These are phyloP conservation scores for Danio jaintianensis DNA, from an alignment of 2,797 vertebrate species.

Conservation along the genomic window DNA sequence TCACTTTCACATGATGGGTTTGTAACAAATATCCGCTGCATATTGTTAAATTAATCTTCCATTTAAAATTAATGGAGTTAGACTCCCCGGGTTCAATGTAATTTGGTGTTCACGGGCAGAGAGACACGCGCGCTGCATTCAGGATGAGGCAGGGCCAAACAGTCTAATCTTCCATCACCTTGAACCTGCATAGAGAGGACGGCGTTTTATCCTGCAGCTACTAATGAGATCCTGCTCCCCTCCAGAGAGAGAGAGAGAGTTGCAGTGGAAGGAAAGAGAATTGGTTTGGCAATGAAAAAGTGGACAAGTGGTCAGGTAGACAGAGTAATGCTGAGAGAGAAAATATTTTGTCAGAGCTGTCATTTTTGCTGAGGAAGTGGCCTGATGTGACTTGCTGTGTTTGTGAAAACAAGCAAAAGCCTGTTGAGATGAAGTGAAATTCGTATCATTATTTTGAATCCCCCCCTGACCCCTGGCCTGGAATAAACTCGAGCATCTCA, in stretches of 20 bases:
- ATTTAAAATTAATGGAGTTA: constrained; percentile 99
- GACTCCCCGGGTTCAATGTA: constrained; percentile 99
- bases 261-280: constrained; percentile 55
- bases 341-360: constrained; percentile 76
- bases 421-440: constrained; percentile 91
- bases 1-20: constrained; percentile 99
- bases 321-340: constrained; percentile 45
- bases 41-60: constrained; percentile 99
- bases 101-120: constrained; percentile 97
- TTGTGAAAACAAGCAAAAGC: constrained; percentile 81
- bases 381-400: constrained; percentile 88
- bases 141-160: constrained; percentile 93
- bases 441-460: constrained; percentile 92
- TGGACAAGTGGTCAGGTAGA: constrained; percentile 53
- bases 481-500: constrained; percentile 30
- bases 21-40: constrained; percentile 99
- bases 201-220: constrained; percentile 90
- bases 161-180: constrained; percentile 99
- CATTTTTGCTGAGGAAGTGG: constrained; percentile 82
- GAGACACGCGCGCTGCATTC: constrained; percentile 88
- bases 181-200: constrained; percentile 98
- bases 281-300: constrained; percentile 47
- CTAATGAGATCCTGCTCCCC: constrained; percentile 97
- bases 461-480: constrained; percentile 53
- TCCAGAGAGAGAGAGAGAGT: constrained; percentile 67